These are phyloP conservation scores for Coluber constrictor DNA, from an alignment of 2,797 vertebrate genomes.

Conservation along the genomic window DNA sequence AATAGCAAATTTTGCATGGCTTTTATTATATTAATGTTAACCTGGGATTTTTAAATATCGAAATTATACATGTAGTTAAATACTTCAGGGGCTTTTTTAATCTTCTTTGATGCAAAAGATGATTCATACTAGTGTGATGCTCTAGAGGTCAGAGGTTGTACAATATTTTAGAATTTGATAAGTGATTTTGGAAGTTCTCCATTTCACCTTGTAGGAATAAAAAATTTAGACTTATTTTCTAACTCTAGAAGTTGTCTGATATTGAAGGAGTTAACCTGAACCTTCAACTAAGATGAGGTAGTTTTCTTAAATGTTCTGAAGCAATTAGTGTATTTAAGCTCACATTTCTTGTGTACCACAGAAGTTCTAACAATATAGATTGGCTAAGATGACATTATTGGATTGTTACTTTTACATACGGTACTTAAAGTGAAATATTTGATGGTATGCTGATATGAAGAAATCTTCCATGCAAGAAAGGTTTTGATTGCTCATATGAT, in stretches of 20 bases:
- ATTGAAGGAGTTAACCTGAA: background rate
- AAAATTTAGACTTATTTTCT: background rate
- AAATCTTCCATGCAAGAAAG: background rate
- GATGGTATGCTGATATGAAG: background rate
- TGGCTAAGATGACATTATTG: background rate
- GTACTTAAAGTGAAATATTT: background rate
- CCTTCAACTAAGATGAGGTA: background rate
- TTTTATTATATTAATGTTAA: slow-evolving; percentile 8
- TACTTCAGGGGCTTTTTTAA: background rate
- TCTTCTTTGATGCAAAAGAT: slow-evolving; percentile 15
- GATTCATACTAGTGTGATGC: background rate
- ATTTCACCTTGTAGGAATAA: slow-evolving; percentile 34
- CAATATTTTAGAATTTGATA: slow-evolving; percentile 34
- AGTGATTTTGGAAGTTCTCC: slow-evolving; percentile 22
- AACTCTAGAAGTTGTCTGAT: background rate
- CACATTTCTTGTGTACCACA: background rate
- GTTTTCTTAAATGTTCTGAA: background rate
- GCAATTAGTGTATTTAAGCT: background rate
- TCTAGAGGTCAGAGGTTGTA: slow-evolving; percentile 31
- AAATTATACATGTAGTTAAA: background rate
- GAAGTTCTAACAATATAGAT: background rate
- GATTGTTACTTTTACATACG: background rate
- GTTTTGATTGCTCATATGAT: background rate
- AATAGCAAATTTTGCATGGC: slow-evolving; percentile 1
- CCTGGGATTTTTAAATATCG: background rate